Conservation (phyloP, 2,797 vertebrate species). For the Labroides dimidiatus region DNA sequence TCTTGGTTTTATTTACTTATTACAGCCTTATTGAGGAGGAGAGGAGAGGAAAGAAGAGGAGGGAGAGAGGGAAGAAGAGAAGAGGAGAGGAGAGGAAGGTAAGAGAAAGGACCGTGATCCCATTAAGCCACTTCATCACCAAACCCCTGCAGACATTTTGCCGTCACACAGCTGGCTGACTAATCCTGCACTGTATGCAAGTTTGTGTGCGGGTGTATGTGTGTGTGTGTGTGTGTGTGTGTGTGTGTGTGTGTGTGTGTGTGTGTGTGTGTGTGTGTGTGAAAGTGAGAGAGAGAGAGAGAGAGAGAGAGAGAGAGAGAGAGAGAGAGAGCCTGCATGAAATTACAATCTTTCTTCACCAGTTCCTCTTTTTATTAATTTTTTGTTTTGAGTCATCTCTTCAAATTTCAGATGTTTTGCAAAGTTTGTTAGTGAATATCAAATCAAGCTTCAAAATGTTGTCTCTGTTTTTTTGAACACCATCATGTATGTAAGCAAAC, state of each 20-base stretch:
- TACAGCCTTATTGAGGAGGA: not conserved
- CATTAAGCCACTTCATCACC: slow-evolving; percentile 23
- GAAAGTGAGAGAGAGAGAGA: too few relatives aligned
- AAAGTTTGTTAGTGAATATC: not conserved
- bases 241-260: not conserved
- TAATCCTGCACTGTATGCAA: not conserved
- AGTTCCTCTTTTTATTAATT: not conserved
- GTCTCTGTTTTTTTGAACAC: not conserved
- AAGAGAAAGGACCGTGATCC: not conserved
- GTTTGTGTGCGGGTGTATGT: slow-evolving; percentile 1
- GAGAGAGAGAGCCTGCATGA: too few relatives aligned
- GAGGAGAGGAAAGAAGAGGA: not conserved
- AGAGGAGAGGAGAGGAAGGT: slow-evolving; percentile 1
- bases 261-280: too few relatives aligned
- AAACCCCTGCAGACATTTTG: slow-evolving; percentile 19
- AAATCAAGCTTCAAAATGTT: not conserved
- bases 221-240: not conserved
- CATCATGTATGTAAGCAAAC: too few relatives aligned
- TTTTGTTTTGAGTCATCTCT: not conserved
- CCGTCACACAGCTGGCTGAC: slow-evolving; percentile 13
- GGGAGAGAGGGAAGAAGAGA: not conserved
- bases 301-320: too few relatives aligned
- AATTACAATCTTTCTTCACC: not conserved
- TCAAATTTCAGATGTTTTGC: not conserved
- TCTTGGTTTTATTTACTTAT: not conserved